Evolutionary conservation across 2,113 vertebrate species (phyloP).

Genomic region (Mormoops blainvillei): DNA sequence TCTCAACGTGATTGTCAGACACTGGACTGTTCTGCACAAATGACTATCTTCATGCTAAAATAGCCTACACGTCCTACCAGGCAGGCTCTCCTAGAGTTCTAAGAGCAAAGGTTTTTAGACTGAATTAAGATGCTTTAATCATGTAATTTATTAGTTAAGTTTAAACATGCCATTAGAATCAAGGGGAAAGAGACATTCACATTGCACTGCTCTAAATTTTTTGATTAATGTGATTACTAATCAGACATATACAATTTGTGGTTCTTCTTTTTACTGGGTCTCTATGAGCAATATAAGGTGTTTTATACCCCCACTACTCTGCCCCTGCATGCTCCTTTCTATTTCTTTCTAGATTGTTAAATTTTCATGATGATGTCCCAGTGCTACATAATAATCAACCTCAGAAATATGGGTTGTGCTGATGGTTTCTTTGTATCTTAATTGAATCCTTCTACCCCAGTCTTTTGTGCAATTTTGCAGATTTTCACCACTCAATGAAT

Average conservation of each 20-base stretch:
- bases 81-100: background rate
- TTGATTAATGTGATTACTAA: background rate
- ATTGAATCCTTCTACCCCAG: background rate
- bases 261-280: background rate
- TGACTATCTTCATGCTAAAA: background rate
- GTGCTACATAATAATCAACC: background rate
- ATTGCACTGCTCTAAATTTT: background rate
- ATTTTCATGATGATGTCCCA: background rate
- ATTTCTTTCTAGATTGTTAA: background rate
- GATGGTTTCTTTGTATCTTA: background rate
- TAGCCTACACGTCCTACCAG: background rate
- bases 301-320: background rate
- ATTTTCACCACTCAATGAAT: background rate
- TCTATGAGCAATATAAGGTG: background rate
- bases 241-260: background rate
- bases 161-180: background rate
- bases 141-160: background rate
- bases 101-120: background rate
- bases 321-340: background rate
- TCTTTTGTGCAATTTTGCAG: background rate
- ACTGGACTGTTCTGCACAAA: background rate
- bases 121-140: background rate
- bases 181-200: background rate
- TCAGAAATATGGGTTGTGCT: background rate
- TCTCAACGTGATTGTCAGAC: fast-evolving